Evolutionary conservation across 2,888 invertebrate genomes (phyloP).

Genomic region (Lacanobia wlatinum): DNA sequence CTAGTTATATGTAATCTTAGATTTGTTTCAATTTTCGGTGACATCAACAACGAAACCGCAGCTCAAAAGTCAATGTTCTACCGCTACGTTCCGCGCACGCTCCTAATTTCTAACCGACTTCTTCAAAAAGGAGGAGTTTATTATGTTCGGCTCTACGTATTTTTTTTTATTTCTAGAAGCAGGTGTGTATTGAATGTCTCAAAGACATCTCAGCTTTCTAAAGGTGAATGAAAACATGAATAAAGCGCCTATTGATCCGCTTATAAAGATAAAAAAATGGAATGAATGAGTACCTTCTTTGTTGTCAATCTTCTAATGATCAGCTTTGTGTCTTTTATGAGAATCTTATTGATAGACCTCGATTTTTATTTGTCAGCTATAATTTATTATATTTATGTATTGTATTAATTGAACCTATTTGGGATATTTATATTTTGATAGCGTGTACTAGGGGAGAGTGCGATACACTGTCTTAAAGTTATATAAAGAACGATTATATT

Average conservation of each 20-base stretch:
- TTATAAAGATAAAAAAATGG: conserved; percentile 11
- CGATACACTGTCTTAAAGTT: no score
- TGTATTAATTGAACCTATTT: no score
- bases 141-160: not conserved
- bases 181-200: not conserved
- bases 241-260: conserved; percentile 8
- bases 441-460: no score
- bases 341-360: not conserved
- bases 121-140: no score
- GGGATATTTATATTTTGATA: no score
- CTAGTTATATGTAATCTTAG: no score
- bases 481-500: no score
- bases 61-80: not conserved
- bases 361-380: not conserved
- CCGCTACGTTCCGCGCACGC: not conserved
- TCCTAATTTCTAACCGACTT: not conserved
- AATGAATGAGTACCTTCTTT: not conserved
- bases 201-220: not conserved
- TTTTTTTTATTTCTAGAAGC: not conserved
- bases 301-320: not conserved
- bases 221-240: conserved; percentile 1
- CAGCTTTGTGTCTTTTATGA: not conserved
- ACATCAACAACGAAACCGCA: not conserved
- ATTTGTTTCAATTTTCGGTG: no score
- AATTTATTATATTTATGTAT: not conserved